Evolutionary conservation across 2,113 vertebrate genomes (phyloP).

Genomic region (Notarius quadriscutis): DNA sequence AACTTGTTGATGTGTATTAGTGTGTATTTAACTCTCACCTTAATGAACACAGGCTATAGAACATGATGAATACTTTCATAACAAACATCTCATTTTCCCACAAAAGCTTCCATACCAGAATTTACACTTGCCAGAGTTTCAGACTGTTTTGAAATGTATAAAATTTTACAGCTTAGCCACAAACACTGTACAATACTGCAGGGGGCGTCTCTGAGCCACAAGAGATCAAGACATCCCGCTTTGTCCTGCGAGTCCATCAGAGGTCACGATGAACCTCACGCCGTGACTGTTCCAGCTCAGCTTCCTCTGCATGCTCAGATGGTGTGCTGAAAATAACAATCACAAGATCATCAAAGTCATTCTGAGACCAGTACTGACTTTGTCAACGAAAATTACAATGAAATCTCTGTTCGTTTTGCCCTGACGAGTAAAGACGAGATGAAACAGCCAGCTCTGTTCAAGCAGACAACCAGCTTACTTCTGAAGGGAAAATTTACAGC

Average conservation of each 20-base stretch:
- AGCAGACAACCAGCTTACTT: too few species aligned
- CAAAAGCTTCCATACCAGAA: background rate
- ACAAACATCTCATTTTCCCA: background rate
- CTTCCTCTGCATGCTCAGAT: background rate
- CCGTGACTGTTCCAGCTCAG: background rate
- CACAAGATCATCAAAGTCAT: background rate
- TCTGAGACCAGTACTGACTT: background rate
- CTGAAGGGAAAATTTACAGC: too few species aligned
- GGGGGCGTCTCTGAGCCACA: background rate
- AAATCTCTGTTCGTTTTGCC: too few species aligned
- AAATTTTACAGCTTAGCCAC: slow-evolving; percentile 2
- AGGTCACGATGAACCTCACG: slow-evolving; percentile 15
- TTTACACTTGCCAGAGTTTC: background rate
- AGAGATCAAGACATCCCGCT: background rate
- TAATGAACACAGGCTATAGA: background rate
- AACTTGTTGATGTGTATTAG: background rate
- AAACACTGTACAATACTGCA: slow-evolving; percentile 19
- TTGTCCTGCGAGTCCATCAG: background rate
- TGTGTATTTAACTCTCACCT: background rate
- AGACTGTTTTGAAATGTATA: background rate
- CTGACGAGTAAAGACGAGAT: too few species aligned
- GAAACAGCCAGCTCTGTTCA: too few species aligned
- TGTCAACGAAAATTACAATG: too few species aligned
- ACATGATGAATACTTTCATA: background rate
- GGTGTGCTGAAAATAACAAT: slow-evolving; percentile 1